Evolutionary conservation across 2,113 vertebrate species (phyloP), one percentile per base, ranked within the genome.

Genomic region (Leptocoma aspasia): DNA sequence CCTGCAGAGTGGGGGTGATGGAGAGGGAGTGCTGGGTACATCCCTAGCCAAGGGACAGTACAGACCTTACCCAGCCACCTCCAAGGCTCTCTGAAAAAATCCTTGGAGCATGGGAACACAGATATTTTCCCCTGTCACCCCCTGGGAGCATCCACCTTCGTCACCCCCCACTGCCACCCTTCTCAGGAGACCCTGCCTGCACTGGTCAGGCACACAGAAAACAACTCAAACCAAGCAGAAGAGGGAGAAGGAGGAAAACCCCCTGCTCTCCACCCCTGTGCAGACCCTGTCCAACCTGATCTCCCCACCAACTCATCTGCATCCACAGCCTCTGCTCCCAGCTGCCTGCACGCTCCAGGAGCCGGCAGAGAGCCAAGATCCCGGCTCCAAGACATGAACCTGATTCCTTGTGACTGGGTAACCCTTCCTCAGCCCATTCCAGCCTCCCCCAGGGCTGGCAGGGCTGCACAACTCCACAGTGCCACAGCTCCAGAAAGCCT

Each of bases 371-470:
- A 82, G 30, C 13, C 80, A 37, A 31, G 11, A 30, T 33, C n/a
- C 61, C 1, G 1, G 44, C 63, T 63, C 63, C 3, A 1, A 31
- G 72, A 6, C 69, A 14, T n/a, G 10, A 65, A 37, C 27, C 42
- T 44, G 1, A 28, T 49, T 61, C 63, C 42, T 9, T 24, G 65
- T 0, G 4, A 13, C n/a, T 3, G 10, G 39, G 41, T 5, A 20
- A 64, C 53, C 59, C 68, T 30, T 56, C 28, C 53, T 10, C 30
- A 77, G 53, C 57, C 27, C 85, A 15, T 69, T 30, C 39, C 50
- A 11, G 27, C 64, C 45, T 41, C 64, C 68, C 42, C 6, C 0
- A 8, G 83, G 63, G 44, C 75, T 45, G 17, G 41, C 50, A 26
- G 86, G 64, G 88, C 33, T 37, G 44, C 41, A 30, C 24, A 9